Percentiles rank a stretch among this genome's conserved stretches.
Conservation (phyloP, 2,888 invertebrate species). For the Bombylius discolor region DNA sequence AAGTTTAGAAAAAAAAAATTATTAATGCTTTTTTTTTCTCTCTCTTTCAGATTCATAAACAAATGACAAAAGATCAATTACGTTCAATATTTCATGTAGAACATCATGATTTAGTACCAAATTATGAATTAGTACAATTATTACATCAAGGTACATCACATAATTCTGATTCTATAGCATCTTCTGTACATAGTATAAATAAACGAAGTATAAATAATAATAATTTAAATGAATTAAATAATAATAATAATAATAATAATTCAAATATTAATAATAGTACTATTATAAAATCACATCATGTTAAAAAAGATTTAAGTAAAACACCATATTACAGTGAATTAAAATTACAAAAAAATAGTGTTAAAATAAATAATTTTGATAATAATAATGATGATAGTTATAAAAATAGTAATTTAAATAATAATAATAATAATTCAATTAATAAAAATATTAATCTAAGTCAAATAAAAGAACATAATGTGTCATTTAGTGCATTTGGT, state of each 20-base stretch:
- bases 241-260: slow-evolving; percentile 14
- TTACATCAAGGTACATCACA: slow-evolving; percentile 43
- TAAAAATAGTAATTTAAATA: slow-evolving; percentile 16
- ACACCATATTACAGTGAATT: slow-evolving; percentile 33
- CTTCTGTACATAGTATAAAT: slow-evolving; percentile 19
- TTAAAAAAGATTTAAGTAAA: slow-evolving; percentile 37
- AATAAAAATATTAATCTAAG: slow-evolving; percentile 17
- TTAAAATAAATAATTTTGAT: background rate
- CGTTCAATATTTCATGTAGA: slow-evolving; percentile 74
- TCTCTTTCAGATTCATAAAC: slow-evolving; percentile 70
- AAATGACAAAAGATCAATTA: slow-evolving; percentile 74
- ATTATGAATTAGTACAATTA: slow-evolving; percentile 71
- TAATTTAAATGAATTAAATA: slow-evolving; percentile 38
- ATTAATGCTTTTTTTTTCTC: background rate
- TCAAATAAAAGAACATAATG: slow-evolving; percentile 40
- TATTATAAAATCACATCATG: slow-evolving; percentile 27
- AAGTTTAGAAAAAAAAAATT: background rate
- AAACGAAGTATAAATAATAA: slow-evolving; percentile 27
- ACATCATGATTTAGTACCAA: slow-evolving; percentile 61
- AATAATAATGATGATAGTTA: slow-evolving; percentile 5
- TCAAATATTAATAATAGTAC: background rate
- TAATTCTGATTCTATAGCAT: slow-evolving; percentile 5
- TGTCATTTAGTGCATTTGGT: slow-evolving; percentile 72
- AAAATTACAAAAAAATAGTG: slow-evolving; percentile 15
- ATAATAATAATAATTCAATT: slow-evolving; percentile 11